Conservation (phyloP, 1,140 invertebrate species). For the Hydropsyche tenuis region DNA sequence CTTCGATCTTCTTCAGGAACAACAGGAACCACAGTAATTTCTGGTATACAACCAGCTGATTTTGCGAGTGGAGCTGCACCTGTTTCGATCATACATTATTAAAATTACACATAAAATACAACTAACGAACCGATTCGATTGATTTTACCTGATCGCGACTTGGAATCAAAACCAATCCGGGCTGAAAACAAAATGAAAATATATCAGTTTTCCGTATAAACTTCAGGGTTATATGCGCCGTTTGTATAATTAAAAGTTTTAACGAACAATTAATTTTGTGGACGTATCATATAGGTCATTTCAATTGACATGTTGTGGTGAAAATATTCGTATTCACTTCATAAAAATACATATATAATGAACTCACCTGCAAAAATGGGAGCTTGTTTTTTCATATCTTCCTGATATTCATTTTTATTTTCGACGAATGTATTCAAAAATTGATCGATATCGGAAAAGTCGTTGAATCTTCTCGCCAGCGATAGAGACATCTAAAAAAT, state of each 20-base stretch:
- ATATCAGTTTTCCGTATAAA: no score
- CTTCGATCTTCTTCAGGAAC: neutral
- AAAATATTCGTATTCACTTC: neutral
- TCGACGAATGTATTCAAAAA: neutral
- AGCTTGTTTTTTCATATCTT: neutral
- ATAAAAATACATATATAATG: no score
- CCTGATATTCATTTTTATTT: constrained; percentile 7
- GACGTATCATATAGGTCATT: neutral
- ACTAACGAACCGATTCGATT: neutral
- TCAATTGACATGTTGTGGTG: neutral
- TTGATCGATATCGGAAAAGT: constrained; percentile 18
- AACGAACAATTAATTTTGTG: neutral
- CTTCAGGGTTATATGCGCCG: no score
- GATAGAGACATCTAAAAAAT: constrained; percentile 18
- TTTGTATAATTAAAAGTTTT: no score
- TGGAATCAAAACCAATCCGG: neutral
- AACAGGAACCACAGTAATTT: constrained; percentile 8
- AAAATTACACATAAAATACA: neutral
- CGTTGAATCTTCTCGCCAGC: constrained; percentile 18
- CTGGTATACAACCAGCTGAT: constrained; percentile 14
- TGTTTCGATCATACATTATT: neutral
- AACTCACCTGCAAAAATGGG: neutral
- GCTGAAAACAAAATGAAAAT: neutral
- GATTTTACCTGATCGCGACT: neutral
- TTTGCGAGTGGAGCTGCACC: constrained; percentile 2